Percentiles rank a stretch among this genome's conserved stretches.
Conservation (phyloP, 2,888 invertebrate species). For the Melinopterus prodromus region DNA sequence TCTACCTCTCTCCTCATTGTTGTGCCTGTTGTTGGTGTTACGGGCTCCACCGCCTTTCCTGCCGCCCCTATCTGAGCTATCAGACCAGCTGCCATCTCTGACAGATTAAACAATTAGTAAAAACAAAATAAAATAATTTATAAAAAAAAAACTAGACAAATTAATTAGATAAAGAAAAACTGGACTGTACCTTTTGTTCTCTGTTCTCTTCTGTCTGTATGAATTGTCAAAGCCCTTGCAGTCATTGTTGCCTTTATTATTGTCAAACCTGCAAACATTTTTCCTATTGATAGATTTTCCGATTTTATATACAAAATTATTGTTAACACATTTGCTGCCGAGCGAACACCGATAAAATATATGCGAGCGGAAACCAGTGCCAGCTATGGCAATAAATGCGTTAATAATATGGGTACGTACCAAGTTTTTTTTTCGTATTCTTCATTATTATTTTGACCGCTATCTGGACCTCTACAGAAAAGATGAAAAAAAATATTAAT, state of each 20-base stretch:
- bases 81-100: slow-evolving; percentile 51
- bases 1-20: slow-evolving; percentile 23
- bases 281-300: background rate
- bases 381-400: no score
- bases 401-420: background rate
- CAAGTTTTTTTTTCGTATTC: background rate
- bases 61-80: slow-evolving; percentile 53
- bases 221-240: background rate
- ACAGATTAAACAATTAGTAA: background rate
- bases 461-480: background rate
- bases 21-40: slow-evolving; percentile 31
- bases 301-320: no score
- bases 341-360: no score
- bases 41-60: slow-evolving; percentile 24
- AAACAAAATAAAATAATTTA: no score
- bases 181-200: background rate
- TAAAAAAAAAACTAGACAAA: no score
- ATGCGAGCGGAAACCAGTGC: no score
- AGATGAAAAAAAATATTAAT: background rate
- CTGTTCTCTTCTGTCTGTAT: background rate
- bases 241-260: background rate
- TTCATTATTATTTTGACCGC: background rate
- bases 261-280: background rate
- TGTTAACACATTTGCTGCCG: no score
- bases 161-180: background rate